A percentile compares a stretch with the other conserved stretches of the same genome.
Conservation (phyloP, 2,888 invertebrate genomes). For the Ashinkailepas kermadecensis region DNA sequence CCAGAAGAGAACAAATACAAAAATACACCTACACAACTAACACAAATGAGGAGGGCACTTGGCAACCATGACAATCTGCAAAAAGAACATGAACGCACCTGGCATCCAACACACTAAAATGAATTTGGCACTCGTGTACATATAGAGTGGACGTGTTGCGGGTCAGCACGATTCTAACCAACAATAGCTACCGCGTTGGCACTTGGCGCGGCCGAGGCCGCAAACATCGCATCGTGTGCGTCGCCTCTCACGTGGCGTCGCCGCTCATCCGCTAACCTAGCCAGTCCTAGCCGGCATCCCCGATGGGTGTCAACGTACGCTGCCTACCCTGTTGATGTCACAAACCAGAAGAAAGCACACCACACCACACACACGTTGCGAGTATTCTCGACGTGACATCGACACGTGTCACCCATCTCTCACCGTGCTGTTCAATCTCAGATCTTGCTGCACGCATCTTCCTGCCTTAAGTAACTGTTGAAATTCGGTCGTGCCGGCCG, state of each 20-base stretch:
- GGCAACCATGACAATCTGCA: too few species aligned
- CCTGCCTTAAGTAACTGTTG: background rate
- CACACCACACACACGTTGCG: background rate
- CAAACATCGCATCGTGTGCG: background rate
- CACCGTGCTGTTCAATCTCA: background rate
- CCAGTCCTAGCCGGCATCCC: too few species aligned
- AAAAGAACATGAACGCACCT: background rate
- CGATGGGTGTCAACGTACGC: background rate
- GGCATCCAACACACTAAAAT: background rate
- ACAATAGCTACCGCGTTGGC: background rate
- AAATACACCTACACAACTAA: background rate
- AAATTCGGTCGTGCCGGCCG: background rate
- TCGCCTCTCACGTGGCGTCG: background rate
- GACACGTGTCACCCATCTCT: background rate
- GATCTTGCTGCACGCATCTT: background rate
- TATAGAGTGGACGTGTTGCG: background rate
- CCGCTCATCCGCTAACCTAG: background rate
- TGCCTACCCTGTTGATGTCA: slow-evolving; percentile 3
- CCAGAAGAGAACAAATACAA: background rate
- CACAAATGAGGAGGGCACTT: background rate
- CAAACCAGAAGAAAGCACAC: background rate
- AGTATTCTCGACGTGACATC: slow-evolving; percentile 5
- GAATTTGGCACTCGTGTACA: background rate
- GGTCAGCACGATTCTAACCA: background rate
- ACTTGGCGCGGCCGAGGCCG: background rate